Conservation (phyloP, 2,888 invertebrate species). For the Protodeltote pygarga region DNA sequence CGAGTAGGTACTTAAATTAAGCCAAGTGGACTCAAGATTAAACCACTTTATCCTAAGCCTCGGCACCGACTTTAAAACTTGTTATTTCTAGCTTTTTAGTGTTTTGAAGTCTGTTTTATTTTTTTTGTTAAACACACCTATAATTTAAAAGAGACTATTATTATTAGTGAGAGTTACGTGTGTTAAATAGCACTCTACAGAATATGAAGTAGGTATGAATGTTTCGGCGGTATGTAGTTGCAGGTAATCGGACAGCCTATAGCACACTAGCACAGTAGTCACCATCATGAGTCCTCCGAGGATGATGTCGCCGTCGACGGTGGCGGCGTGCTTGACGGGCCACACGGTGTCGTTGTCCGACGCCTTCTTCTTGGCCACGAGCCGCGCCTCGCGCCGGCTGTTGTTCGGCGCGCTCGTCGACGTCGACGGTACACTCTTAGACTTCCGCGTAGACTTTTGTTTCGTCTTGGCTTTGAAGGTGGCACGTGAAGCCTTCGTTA, state of each 20-base stretch:
- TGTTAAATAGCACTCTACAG: too few species aligned
- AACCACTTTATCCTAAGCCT: too few species aligned
- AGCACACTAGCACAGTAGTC: slow-evolving; percentile 6
- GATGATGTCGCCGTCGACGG: slow-evolving; percentile 93
- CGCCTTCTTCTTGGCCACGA: slow-evolving; percentile 53
- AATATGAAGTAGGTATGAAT: too few species aligned
- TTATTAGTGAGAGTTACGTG: too few species aligned
- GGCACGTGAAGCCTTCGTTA: background rate
- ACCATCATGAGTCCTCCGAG: slow-evolving; percentile 97
- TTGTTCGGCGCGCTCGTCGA: slow-evolving; percentile 2
- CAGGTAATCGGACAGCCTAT: background rate
- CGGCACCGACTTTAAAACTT: too few species aligned
- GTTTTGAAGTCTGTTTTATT: too few species aligned
- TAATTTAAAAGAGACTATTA: too few species aligned
- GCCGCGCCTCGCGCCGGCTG: slow-evolving; percentile 35
- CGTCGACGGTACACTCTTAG: slow-evolving; percentile 34
- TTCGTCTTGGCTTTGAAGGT: slow-evolving; percentile 19
- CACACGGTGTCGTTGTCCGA: slow-evolving; percentile 77
- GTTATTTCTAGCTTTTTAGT: too few species aligned
- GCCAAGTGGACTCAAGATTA: too few species aligned
- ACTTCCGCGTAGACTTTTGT: slow-evolving; percentile 37
- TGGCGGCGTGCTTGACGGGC: slow-evolving; percentile 93
- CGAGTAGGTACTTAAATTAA: too few species aligned
- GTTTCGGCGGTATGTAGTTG: too few species aligned
- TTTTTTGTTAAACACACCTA: too few species aligned